Base-by-base conservation (phyloP, 2,888 invertebrate species). In the Orchesella flavescens region DNA sequence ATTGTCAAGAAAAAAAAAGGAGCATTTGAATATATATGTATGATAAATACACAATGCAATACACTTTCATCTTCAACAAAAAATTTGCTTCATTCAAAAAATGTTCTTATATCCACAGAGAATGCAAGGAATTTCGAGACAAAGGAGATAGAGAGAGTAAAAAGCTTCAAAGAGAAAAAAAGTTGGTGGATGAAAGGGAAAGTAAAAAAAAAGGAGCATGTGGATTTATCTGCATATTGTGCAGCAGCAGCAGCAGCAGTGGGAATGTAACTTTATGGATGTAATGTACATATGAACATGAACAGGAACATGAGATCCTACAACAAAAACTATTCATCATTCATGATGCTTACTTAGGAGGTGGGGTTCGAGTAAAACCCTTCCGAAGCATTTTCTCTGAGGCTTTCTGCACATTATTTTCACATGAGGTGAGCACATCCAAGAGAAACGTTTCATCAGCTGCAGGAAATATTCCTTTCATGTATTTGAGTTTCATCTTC, bases 401-500 rank as follows among this genome's bases (percentile, higher is more conserved):
- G 0, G 96, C 95, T 88, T 94, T 95, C 90, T 96, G 95, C 9
- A 97, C 96, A 90, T 96, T 97, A 90, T 96, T 96, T 89, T 97
- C 97, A 88, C 95, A 94, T 90, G 94, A 95, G 24, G 69, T 63
- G 69, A 96, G 91, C 59, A 96, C 92, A 89, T 97, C 97, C 75
- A 97, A 92, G 44, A 97, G 93, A 61, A 96, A 90, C 23, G 95
- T 95, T 90, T 97, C 97, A 89, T 97, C 97, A 0, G 95, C 96
- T 90, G 95, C 94, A 0, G 96, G 95, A 90, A 96, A 97, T 89
- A 97, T 93, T 89, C 94, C 95, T 91, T 97, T 97, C 91, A 97
- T 92, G 90, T 97, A 97, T 96, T 96, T 96, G 91, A 96, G 92
- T 92, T 97, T 96, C 94, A 97, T 94, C 92, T 96, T 96, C 86